Evolutionary conservation across 2,888 invertebrate genomes (phyloP).

Genomic region (Megaustenia siamemsis): DNA sequence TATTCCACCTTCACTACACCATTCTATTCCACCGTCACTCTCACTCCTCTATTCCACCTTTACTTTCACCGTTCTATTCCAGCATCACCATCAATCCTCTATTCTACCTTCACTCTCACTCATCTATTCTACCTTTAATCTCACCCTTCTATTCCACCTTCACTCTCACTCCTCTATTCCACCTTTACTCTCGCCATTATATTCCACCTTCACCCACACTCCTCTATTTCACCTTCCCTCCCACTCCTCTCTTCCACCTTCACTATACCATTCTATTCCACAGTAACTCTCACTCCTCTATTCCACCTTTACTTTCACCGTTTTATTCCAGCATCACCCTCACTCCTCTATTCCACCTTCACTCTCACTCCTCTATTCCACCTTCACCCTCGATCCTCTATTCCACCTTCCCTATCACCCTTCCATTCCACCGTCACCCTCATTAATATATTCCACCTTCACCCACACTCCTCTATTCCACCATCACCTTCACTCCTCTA

Average conservation of each 20-base stretch:
- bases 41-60: background rate
- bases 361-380: too few species aligned
- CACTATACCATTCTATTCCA: background rate
- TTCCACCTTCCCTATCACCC: too few species aligned
- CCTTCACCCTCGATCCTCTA: too few species aligned
- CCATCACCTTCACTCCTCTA: too few species aligned
- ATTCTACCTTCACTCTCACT: background rate
- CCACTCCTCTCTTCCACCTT: background rate
- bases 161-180: background rate
- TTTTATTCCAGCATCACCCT: too few species aligned
- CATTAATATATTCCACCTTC: too few species aligned
- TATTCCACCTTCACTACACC: background rate
- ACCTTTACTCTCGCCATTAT: background rate
- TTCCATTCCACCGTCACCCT: too few species aligned
- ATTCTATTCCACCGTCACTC: background rate
- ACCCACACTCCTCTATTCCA: too few species aligned
- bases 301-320: background rate
- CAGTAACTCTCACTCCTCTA: background rate
- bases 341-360: too few species aligned
- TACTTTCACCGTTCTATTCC: too few species aligned
- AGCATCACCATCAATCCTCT: background rate
- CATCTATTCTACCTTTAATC: background rate
- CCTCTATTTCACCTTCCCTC: background rate
- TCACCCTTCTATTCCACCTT: background rate
- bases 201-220: background rate